These are phyloP conservation scores for Coregonus ussuriensis DNA, from an alignment of 2,797 vertebrate species.

Conservation along the genomic window DNA sequence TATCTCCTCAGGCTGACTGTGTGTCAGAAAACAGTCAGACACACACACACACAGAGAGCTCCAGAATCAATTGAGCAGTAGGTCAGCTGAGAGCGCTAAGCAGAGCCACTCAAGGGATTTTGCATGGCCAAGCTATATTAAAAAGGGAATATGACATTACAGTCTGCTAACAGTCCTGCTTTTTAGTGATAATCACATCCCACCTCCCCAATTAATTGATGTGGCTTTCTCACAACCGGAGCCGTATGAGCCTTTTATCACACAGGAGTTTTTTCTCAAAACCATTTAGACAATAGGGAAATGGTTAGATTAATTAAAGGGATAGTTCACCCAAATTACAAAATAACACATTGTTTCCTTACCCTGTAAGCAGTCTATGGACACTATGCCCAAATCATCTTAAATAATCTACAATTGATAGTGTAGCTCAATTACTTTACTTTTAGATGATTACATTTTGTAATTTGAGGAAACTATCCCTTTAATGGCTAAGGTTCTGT, in stretches of 20 bases:
- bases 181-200: constrained; percentile 39
- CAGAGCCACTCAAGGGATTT: constrained; percentile 35
- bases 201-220: constrained; percentile 36
- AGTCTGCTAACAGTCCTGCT: constrained; percentile 40
- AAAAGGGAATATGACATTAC: constrained; percentile 37
- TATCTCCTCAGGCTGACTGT: constrained; percentile 54
- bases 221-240: constrained; percentile 19
- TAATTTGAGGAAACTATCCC: neutral
- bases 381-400: neutral
- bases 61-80: constrained; percentile 28
- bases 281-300: neutral
- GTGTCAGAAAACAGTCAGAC: constrained; percentile 52
- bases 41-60: neutral
- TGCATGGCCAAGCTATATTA: constrained; percentile 5
- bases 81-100: constrained; percentile 30
- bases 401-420: too few relatives aligned
- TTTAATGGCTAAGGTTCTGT: neutral
- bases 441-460: too few relatives aligned
- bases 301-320: neutral
- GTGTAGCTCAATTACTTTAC: too few relatives aligned
- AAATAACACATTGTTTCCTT: constrained; percentile 26
- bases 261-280: neutral
- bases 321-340: constrained; percentile 10
- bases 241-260: constrained; percentile 35
- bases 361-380: constrained; percentile 35